Base-by-base conservation (phyloP, 2,888 invertebrate species). In the Ectemnius continuus region DNA sequence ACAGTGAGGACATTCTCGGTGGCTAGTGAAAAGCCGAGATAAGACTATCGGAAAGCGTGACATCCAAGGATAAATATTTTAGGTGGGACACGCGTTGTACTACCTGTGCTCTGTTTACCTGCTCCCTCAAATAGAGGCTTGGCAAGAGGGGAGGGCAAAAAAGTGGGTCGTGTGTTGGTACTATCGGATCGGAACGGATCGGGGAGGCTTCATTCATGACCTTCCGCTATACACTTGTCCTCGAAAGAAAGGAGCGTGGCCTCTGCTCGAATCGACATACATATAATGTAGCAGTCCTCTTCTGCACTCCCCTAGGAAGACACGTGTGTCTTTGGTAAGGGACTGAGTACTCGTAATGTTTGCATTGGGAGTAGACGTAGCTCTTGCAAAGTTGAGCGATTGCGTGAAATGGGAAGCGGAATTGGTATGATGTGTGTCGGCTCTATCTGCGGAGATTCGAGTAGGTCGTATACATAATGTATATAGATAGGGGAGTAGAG, bases 11-110 rank as follows among this genome's bases (percentile, higher is more conserved):
- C 48, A 61, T 72, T 76, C 65, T 70, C 57, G 14, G n/a, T 63
- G 36, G 1, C 2, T 61, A 59, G 67, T 60, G 45, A 73, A 68
- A 52, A 60, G 5, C 36, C 36, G 20, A 63, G 75, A 79, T 81
- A 81, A 81, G 76, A 82, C 75, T 72, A 74, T 23, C 48, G 70
- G 56, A 79, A 80, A 78, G 70, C 16, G 75, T 48, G 48, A 64
- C 76, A 64, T 63, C 8, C 4, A 36, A 81, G 61, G 48, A 62
- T 61, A 82, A 81, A 82, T 74, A 78, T 82, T 80, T 61, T 62
- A 67, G 63, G 61, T 73, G 46, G 67, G 45, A 28, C 61, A 46
- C 46, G 46, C 23, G 56, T 26, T 11, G 36, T 52, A 36, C 20
- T 58, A 60, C 46, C 67, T 72, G 63, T 56, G 4, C 8, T 26